Evolutionary conservation across 2,797 vertebrate genomes (phyloP), one percentile per base, ranked within the genome.

Genomic region (Pseudomugil tenellus): DNA sequence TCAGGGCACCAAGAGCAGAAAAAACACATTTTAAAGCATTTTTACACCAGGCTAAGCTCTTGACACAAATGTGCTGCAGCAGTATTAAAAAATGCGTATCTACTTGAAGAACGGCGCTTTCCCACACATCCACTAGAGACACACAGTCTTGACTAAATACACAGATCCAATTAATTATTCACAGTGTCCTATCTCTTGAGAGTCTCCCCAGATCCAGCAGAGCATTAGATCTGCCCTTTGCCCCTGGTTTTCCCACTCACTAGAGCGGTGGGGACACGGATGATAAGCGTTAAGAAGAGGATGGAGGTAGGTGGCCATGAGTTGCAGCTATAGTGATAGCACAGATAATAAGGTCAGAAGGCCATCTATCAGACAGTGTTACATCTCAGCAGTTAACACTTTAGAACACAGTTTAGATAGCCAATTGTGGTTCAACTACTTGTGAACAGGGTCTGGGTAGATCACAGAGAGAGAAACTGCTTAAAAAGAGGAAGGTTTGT

Each of bases 131-230:
- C 85, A 79, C 69, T 16, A n/a, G 75, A 89, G 81, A 84, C 67
- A 28, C 12, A 13, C 29, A 58, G 49, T 69, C 71, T 78, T 88
- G 69, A 86, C 82, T 85, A 87, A 85, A 89, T 87, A 83, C 91
- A 91, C 84, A 82, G 51, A 84, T 63, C 58, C 72, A 79, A 88
- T 92, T 88, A 90, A 86, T 90, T 79, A 90, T 90, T 91, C 81
- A 83, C 81, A 77, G 43, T 60, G 64, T 74, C 72, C 74, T 80
- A 49, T 74, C 75, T 85, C 82, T 74, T 69, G 65, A 79, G 67
- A 64, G 35, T 56, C 58, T 80, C 51, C 23, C 71, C 17, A 29
- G 76, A 73, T 80, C 51, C 67, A 32, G 63, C 65, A 29, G 48
- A 71, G 75, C 39, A 55, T 74, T 58, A 55, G 69, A 72, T 48